Evolutionary conservation across 1,140 invertebrate species (phyloP).

Genomic region (Harlomillsia oculata): DNA sequence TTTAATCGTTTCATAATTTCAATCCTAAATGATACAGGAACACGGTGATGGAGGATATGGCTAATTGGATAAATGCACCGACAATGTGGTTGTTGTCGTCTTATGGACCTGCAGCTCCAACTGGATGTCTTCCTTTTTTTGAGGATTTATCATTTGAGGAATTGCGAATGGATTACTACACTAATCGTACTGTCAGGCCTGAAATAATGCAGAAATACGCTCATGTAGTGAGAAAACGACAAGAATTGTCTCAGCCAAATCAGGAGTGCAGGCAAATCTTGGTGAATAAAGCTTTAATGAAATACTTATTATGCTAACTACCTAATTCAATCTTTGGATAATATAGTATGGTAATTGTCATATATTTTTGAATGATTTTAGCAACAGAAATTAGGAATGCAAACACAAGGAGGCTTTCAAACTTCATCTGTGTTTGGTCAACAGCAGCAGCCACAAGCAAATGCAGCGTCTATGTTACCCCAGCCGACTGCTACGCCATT

Average conservation of each 20-base stretch:
- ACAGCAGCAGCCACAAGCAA: too few species aligned
- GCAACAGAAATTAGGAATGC: too few species aligned
- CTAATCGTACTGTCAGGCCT: neutral
- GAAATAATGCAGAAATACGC: neutral
- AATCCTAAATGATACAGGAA: conserved; percentile 13
- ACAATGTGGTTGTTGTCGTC: conserved; percentile 13
- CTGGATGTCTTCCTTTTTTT: conserved; percentile 19
- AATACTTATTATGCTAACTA: neutral
- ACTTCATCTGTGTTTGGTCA: too few species aligned
- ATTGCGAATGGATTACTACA: neutral
- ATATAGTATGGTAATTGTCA: too few species aligned
- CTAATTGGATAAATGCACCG: conserved; percentile 6
- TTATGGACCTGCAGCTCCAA: conserved; percentile 17
- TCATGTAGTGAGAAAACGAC: neutral
- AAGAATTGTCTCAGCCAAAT: conserved; percentile 2
- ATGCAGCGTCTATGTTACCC: too few species aligned
- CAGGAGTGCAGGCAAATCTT: neutral
- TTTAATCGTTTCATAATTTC: neutral
- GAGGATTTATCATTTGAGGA: conserved; percentile 29
- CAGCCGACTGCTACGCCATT: too few species aligned
- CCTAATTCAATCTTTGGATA: too few species aligned
- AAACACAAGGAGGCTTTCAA: too few species aligned
- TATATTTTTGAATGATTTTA: too few species aligned
- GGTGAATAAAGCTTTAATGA: neutral
- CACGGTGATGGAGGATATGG: conserved; percentile 18